These are phyloP conservation scores for Pegoplata infirma DNA, from an alignment of 2,888 invertebrate species.

Conservation along the genomic window DNA sequence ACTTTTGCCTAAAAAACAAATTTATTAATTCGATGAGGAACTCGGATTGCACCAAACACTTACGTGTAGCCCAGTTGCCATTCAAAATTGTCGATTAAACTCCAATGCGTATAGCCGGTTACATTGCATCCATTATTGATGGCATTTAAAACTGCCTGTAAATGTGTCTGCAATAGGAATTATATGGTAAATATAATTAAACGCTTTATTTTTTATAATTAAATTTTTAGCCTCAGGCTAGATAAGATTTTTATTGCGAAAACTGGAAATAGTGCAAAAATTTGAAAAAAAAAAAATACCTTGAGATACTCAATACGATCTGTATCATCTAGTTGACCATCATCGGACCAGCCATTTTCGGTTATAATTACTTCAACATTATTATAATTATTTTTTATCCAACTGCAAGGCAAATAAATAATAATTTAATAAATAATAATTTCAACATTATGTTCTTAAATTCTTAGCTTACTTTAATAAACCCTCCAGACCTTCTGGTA, in stretches of 20 bases:
- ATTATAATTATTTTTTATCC: constrained; percentile 80
- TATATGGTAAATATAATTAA: too few species aligned
- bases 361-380: constrained; percentile 80
- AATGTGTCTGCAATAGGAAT: constrained; percentile 69
- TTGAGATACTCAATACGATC: constrained; percentile 74
- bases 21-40: too few species aligned
- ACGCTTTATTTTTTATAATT: too few species aligned
- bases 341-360: constrained; percentile 81
- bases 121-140: constrained; percentile 71
- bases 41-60: too few species aligned
- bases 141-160: constrained; percentile 69
- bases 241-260: too few species aligned
- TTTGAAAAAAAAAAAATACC: too few species aligned
- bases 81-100: constrained; percentile 73
- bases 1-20: constrained; percentile 81
- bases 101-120: constrained; percentile 70
- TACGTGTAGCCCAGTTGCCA: constrained; percentile 72
- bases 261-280: too few species aligned
- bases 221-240: too few species aligned
- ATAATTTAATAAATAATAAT: too few species aligned
- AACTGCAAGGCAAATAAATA: too few species aligned
- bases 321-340: constrained; percentile 73
- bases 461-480: constrained; percentile 66
- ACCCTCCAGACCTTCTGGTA: constrained; percentile 70
- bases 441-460: constrained; percentile 19